Conservation (phyloP, 2,888 invertebrate species). For the Cheilosia urbana region DNA sequence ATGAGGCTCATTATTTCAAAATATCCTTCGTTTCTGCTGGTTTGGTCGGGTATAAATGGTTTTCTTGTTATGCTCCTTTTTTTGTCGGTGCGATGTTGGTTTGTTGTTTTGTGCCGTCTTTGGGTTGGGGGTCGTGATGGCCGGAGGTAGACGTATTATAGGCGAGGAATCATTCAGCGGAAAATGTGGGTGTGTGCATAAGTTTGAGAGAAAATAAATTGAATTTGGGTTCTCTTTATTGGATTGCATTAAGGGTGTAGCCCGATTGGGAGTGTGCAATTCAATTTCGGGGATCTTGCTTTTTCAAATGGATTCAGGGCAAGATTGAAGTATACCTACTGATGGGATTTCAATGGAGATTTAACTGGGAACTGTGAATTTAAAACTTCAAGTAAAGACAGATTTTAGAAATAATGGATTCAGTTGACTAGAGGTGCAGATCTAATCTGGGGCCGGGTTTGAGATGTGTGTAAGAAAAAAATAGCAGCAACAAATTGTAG, state of each 20-base stretch:
- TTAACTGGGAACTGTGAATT: no score
- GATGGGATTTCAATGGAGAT: not conserved
- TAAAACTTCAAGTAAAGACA: no score
- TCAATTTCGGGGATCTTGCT: constrained; percentile 32
- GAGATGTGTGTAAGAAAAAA: no score
- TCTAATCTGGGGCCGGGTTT: no score
- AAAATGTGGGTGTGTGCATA: constrained; percentile 65
- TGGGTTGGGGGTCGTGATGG: not conserved
- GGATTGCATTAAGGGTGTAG: constrained; percentile 65
- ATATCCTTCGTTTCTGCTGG: constrained; percentile 65
- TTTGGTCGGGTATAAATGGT: constrained; percentile 53
- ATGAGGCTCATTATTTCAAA: constrained; percentile 76
- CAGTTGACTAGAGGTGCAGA: no score
- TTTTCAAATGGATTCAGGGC: constrained; percentile 2
- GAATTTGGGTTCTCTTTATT: constrained; percentile 65
- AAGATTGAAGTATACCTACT: not conserved
- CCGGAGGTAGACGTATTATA: not conserved
- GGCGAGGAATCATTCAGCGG: constrained; percentile 42
- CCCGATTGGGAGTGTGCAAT: constrained; percentile 64
- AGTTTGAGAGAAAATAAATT: constrained; percentile 63
- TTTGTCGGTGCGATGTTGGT: constrained; percentile 12
- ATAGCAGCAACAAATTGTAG: no score
- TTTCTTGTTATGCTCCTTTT: constrained; percentile 53
- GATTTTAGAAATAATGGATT: no score
- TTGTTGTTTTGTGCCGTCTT: constrained; percentile 2